Evolutionary conservation across 2,888 invertebrate species (phyloP).

Genomic region (Watsonalla cultraria): DNA sequence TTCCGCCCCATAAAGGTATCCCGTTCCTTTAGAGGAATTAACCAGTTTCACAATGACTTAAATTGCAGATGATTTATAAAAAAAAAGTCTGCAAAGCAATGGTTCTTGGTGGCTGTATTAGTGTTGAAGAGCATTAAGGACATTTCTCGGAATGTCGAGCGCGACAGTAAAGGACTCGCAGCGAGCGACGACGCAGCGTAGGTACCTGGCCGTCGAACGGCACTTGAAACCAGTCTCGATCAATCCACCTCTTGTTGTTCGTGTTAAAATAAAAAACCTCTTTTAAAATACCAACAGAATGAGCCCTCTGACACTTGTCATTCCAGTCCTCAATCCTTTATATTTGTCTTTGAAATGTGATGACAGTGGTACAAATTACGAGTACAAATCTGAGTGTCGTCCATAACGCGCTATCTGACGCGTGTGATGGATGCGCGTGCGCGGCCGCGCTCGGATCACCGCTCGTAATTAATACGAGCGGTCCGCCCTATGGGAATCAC

Average conservation of each 20-base stretch:
- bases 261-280: constrained; percentile 74
- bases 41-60: too few relatives aligned
- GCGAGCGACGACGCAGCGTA: constrained; percentile 45
- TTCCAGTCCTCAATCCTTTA: constrained; percentile 76
- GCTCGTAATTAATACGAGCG: constrained; percentile 72
- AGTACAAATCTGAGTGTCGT: constrained; percentile 75
- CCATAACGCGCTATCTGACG: constrained; percentile 72
- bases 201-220: constrained; percentile 66
- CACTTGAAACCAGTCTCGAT: constrained; percentile 78
- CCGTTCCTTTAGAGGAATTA: too few relatives aligned
- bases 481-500: constrained; percentile 62
- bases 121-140: constrained; percentile 58
- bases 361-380: constrained; percentile 79
- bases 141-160: constrained; percentile 68
- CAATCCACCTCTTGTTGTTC: constrained; percentile 76
- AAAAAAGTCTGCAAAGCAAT: constrained; percentile 13
- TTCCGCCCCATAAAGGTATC: too few relatives aligned
- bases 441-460: constrained; percentile 55
- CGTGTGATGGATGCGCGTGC: constrained; percentile 68
- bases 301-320: constrained; percentile 74
- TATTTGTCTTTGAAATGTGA: constrained; percentile 80
- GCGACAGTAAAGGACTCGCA: constrained; percentile 58
- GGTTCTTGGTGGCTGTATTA: constrained; percentile 42
- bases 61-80: not conserved
- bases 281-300: constrained; percentile 73